These are phyloP conservation scores for Coelinius sp. DNA, from an alignment of 2,888 invertebrate genomes.

Conservation along the genomic window DNA sequence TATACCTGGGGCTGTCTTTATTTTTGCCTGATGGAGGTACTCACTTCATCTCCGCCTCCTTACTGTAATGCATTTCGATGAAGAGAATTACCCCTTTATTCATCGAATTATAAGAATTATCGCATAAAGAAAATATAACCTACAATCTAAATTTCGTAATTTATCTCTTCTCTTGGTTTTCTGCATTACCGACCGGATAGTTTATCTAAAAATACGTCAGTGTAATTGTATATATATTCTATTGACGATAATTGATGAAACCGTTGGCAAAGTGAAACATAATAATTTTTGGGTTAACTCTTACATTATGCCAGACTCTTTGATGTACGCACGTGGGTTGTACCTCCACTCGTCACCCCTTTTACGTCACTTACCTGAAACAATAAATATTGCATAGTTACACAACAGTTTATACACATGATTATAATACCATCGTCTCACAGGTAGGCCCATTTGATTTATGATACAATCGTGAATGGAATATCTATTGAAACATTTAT, in stretches of 20 bases:
- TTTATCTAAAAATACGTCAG: neutral
- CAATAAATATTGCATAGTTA: conserved; percentile 70
- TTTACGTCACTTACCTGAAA: conserved; percentile 71
- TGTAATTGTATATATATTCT: too few species aligned
- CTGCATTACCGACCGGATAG: neutral
- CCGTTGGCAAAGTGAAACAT: neutral
- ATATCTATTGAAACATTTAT: conserved; percentile 25
- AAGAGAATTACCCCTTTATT: neutral
- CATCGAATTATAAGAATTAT: neutral
- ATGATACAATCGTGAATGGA: conserved; percentile 46
- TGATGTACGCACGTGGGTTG: conserved; percentile 62
- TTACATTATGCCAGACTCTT: conserved; percentile 66
- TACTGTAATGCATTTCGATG: neutral
- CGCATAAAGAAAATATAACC: too few species aligned
- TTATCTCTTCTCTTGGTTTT: too few species aligned
- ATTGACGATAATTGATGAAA: neutral
- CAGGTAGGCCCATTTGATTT: conserved; percentile 55
- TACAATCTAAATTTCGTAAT: too few species aligned
- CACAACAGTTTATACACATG: conserved; percentile 59
- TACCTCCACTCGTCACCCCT: conserved; percentile 60
- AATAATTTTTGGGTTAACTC: conserved; percentile 48
- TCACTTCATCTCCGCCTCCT: neutral
- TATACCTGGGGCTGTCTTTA: neutral
- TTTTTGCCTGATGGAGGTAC: neutral
- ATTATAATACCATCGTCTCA: conserved; percentile 19